Evolutionary conservation across 2,888 invertebrate genomes (phyloP), one percentile per base, ranked within the genome.

Genomic region (Pollenia labialis): DNA sequence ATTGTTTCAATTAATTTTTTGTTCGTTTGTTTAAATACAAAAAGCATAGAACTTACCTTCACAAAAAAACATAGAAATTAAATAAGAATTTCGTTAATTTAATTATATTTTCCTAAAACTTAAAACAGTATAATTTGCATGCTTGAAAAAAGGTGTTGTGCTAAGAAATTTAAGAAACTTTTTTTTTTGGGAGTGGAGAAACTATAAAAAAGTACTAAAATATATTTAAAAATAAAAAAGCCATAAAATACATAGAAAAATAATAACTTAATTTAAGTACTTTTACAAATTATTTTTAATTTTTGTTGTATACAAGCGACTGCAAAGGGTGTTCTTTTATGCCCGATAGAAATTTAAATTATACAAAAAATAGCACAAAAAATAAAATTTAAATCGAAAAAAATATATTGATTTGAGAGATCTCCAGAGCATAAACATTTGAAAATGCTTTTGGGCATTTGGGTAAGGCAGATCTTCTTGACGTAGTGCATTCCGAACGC

Each of bases 101-200:
- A 2, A 46, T 14, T 18, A 48, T 18, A 40, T 12, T 54, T 46
- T 32, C 18, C 32, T 52, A 56, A 18, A 4, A 32, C 54, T 52
- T 52, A 64, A 9, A 14, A 50, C 23, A 32, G 23, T 58, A 32
- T n/a, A 48, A 7, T n/a, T 76, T 76, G 69, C 82, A 83, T 83
- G 82, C 82, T 54, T 69, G n/a, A 16, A 71, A 71, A 40, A 8
- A 54, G 69, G 64, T 71, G 69, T 82, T 69, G 42, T 60, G 40
- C 48, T 75, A 52, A 56, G 23, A 32, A 76, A 71, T 48, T 60
- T 48, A 60, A 46, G 14, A 76, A 50, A 11, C 32, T 52, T 54
- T 46, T 46, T 10, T 1, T 9, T 23, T 56, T 69, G 40, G 54
- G 64, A 23, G 56, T 40, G n/a, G 1, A 12, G 18, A 40, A 66